phyloP scores from a whole-genome alignment of 1,140 invertebrate species.

The Panulirus ornatus region DNA sequence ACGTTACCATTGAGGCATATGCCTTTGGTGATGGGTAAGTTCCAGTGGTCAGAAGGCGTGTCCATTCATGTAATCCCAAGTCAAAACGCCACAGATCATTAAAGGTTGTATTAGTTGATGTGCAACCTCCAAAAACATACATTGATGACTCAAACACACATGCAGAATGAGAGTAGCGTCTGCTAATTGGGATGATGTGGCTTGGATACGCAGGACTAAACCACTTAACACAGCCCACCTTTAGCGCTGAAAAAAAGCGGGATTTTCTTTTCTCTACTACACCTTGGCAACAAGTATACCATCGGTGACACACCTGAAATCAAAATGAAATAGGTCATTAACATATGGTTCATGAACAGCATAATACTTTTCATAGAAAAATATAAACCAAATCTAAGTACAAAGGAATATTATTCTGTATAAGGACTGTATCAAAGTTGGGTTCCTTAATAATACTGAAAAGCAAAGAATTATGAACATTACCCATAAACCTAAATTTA shows the following conservation, averaged over 20 bases:
- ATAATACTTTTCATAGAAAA: background rate
- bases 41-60: constrained; percentile 88
- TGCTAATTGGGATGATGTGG: constrained; percentile 86
- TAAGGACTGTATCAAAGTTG: too few species aligned
- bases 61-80: constrained; percentile 79
- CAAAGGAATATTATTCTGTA: background rate
- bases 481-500: too few species aligned
- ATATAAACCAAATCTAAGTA: background rate
- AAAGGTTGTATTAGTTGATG: constrained; percentile 95
- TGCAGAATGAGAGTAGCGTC: constrained; percentile 94
- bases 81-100: constrained; percentile 98
- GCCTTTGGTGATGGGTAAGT: constrained; percentile 97
- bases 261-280: constrained; percentile 71
- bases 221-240: constrained; percentile 81
- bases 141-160: constrained; percentile 83
- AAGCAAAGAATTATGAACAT: background rate
- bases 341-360: too few species aligned
- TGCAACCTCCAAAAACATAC: constrained; percentile 98
- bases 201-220: constrained; percentile 79
- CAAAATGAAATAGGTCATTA: background rate
- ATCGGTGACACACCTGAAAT: constrained; percentile 69
- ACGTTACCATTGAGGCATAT: constrained; percentile 92
- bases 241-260: constrained; percentile 66
- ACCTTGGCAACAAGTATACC: constrained; percentile 67
- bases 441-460: too few species aligned